Base-by-base conservation (phyloP, 2,797 vertebrate species). In the Tapera naevia region DNA sequence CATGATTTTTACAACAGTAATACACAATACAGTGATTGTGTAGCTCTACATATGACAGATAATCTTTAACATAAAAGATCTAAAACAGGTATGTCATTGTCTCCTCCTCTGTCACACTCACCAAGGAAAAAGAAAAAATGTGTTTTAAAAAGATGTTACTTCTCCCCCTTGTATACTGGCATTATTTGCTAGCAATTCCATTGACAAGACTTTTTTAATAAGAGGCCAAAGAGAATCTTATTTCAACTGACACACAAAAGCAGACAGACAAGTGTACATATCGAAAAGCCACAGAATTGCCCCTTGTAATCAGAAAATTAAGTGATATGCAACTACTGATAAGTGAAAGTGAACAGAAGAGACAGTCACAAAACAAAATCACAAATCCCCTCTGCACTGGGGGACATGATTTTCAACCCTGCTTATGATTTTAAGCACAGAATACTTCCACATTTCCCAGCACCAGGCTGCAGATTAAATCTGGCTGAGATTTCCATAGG, bases 21-120 rank as follows among this genome's bases (percentile, higher is more conserved):
- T 75, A 87, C 27, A 57, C 32, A 89, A 83, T 53, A 76, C 65
- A 67, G 35, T 80, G 41, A 80, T 64, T 91, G 48, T 85, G 50
- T 22, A 86, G 56, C 27, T 89, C 64, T 79, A 83, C 51, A n/a
- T 41, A 70, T 60, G 88, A 96, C 91, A 97, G 80, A 96, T 98
- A 96, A 95, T 93, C 84, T 75, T 96, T 97, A 92, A 94, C 51
- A 74, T 62, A 86, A 84, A 94, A 87, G 86, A 93, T 73, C 85
- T 93, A 33, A 96, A 92, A 57, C 51, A 93, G 37, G 56, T 64
- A 62, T 80, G 35, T 79, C 71, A 93, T 80, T 91, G 69, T 88
- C 57, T 70, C 45, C 73, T 95, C 46, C 87, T 88, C 43, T 66
- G 78, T 69, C 5, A 0, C 35, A 43, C 10, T 69, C 58, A 57